Conservation (phyloP, 37 sponge, comb jelly and placozoan species). For the Cladorhizidae sp. region DNA sequence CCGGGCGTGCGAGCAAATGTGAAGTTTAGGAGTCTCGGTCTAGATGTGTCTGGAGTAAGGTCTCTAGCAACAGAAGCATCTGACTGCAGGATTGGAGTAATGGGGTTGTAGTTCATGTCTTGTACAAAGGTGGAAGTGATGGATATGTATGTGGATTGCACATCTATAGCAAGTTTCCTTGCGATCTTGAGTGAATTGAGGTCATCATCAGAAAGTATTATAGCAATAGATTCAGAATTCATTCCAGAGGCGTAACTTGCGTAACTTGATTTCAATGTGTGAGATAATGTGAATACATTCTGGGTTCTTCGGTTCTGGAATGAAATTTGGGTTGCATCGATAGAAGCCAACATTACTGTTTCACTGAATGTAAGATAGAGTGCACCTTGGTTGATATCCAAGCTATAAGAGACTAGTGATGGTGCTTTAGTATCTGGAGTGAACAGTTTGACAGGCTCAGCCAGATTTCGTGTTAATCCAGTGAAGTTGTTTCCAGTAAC, state of each 20-base stretch:
- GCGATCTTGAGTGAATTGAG: conserved; percentile 81
- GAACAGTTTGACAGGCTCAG: conserved; percentile 37
- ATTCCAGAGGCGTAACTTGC: not conserved
- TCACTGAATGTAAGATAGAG: conserved; percentile 83
- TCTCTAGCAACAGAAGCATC: conserved; percentile 30
- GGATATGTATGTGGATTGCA: conserved; percentile 60
- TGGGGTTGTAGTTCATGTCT: conserved; percentile 57
- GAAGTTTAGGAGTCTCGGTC: conserved; percentile 69
- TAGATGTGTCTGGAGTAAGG: conserved; percentile 62
- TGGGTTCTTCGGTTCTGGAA: conserved; percentile 63
- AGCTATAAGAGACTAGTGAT: conserved; percentile 36
- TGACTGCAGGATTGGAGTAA: conserved; percentile 19
- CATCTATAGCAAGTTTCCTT: conserved; percentile 66
- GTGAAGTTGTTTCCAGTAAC: conserved; percentile 45
- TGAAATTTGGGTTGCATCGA: conserved; percentile 39
- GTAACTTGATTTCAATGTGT: conserved; percentile 37
- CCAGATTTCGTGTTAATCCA: conserved; percentile 9
- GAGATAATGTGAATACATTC: conserved; percentile 30
- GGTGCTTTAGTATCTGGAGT: conserved; percentile 67
- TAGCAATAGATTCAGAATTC: conserved; percentile 35
- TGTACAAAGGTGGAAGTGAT: conserved; percentile 11
- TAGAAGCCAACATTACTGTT: conserved; percentile 51
- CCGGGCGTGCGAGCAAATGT: conserved; percentile 82
- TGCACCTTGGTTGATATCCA: conserved; percentile 69
- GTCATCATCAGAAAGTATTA: conserved; percentile 75